phyloP scores from a whole-genome alignment of 1,140 invertebrate genomes.

The Zaprionus davidi region DNA sequence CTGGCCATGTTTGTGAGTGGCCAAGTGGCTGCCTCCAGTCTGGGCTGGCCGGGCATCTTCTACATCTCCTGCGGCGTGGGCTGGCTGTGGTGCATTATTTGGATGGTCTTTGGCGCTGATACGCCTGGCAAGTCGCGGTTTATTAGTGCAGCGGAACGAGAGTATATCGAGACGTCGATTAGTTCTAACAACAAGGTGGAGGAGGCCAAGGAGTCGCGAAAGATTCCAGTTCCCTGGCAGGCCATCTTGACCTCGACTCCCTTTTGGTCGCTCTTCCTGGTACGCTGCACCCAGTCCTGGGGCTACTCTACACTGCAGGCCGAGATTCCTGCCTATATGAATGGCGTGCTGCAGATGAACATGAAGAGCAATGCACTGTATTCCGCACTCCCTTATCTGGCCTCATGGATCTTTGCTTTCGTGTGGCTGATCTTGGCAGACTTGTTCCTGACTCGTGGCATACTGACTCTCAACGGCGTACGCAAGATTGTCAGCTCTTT shows the following conservation, averaged over 20 bases:
- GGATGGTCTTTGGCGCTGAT: conserved; percentile 88
- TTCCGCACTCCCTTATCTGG: conserved; percentile 92
- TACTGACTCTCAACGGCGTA: conserved; percentile 85
- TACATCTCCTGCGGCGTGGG: conserved; percentile 89
- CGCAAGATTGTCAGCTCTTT: conserved; percentile 89
- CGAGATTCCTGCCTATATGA: conserved; percentile 95
- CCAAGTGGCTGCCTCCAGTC: conserved; percentile 86
- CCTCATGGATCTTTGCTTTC: conserved; percentile 89
- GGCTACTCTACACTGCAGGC: conserved; percentile 96
- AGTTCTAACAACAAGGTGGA: conserved; percentile 45
- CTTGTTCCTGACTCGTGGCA: conserved; percentile 86
- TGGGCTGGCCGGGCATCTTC: conserved; percentile 92
- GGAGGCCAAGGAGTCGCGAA: conserved; percentile 10
- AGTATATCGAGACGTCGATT: conserved; percentile 86
- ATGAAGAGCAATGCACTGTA: conserved; percentile 90
- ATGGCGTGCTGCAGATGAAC: conserved; percentile 91
- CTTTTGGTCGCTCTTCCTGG: conserved; percentile 92
- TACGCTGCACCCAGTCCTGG: conserved; percentile 95
- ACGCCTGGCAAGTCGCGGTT: conserved; percentile 87
- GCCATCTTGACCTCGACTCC: conserved; percentile 91
- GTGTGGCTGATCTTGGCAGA: conserved; percentile 88
- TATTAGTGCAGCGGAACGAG: conserved; percentile 87
- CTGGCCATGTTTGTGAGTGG: conserved; percentile 89
- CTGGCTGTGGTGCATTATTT: conserved; percentile 87
- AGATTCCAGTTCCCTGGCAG: conserved; percentile 88